Base-by-base conservation (phyloP, 2,113 vertebrate species). In the Anser brachyrhynchus region DNA sequence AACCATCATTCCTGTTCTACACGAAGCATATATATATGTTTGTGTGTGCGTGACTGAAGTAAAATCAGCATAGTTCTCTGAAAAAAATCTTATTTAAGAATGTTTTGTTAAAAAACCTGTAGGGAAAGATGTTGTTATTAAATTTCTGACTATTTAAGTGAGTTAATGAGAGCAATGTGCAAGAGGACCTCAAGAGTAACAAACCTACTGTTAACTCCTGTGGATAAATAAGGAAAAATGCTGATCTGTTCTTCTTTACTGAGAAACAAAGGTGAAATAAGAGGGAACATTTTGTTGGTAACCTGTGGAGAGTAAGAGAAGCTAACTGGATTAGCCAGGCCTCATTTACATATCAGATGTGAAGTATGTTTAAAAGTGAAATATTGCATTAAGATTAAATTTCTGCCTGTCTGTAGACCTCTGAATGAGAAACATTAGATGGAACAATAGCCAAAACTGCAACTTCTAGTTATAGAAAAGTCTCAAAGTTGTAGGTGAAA, bases 401-500 rank as follows among this genome's bases (percentile, higher is more conserved):
- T 57, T 62, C 44, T 58, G 65, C 46, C 13, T 71, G 2, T n/a
- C 35, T 82, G 9, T 37, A 29, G 28, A 59, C 46, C 55, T 55
- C n/a, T 76, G 49, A 77, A 33, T 58, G 18, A 73, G 35, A 87
- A 18, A 58, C 29, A 54, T 49, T 29, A 73, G 44, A 28, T 9
- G n/a, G 8, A 58, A 37, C 4, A 23, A 73, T 66, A 75, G 4
- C 25, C 33, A 78, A 74, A 74, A 11, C 11, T 26, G 6, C 8
- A 69, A 22, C 11, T 77, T 85, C 25, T 33, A 22, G 5, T 46
- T 80, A 9, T 3, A 51, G 39, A 43, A 69, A 78, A 61, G 54
- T 11, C 31, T 59, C 39, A 10, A 51, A 39, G 8, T 54, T 0
- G 0, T 46, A 54, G 25, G 16, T 49, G 59, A 65, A 58, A 61